These are phyloP conservation scores for Chlorops oryzae DNA, from an alignment of 1,140 invertebrate genomes.

Conservation along the genomic window DNA sequence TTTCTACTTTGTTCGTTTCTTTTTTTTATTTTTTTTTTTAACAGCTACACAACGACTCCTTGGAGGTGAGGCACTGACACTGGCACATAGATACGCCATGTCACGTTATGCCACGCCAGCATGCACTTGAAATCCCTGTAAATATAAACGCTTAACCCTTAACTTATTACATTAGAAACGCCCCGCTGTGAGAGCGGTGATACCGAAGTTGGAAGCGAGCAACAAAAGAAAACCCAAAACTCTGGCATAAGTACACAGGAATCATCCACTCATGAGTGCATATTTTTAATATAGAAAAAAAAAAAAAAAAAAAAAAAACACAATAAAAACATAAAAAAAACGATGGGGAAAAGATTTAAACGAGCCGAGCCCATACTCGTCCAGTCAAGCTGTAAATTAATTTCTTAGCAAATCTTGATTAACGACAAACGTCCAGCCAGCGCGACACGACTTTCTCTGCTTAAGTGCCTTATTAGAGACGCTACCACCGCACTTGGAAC, in stretches of 20 bases:
- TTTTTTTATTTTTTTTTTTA: slow-evolving; percentile 28
- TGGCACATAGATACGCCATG: slow-evolving; percentile 2
- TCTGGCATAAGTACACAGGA: no score
- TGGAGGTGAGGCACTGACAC: neutral
- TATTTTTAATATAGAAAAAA: slow-evolving; percentile 2
- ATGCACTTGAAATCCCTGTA: slow-evolving; percentile 23
- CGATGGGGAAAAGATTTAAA: slow-evolving; percentile 5
- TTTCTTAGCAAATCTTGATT: slow-evolving; percentile 16
- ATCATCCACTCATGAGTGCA: no score
- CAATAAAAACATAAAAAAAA: slow-evolving; percentile 7
- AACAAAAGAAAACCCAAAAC: slow-evolving; percentile 6
- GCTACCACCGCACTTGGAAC: no score
- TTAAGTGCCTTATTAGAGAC: no score
- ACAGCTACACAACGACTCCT: slow-evolving; percentile 5
- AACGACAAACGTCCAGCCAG: no score
- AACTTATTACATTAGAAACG: slow-evolving; percentile 44
- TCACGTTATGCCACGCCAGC: no score
- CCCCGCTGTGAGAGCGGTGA: slow-evolving; percentile 6
- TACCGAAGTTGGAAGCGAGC: slow-evolving; percentile 12
- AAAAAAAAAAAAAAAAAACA: slow-evolving; percentile 15
- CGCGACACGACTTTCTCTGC: no score
- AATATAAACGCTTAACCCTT: slow-evolving; percentile 46
- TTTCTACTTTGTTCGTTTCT: slow-evolving; percentile 27
- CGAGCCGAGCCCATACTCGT: neutral
- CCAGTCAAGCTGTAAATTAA: slow-evolving; percentile 17